These are phyloP conservation scores for Apis florea DNA, from an alignment of 1,140 invertebrate species.

Conservation along the genomic window DNA sequence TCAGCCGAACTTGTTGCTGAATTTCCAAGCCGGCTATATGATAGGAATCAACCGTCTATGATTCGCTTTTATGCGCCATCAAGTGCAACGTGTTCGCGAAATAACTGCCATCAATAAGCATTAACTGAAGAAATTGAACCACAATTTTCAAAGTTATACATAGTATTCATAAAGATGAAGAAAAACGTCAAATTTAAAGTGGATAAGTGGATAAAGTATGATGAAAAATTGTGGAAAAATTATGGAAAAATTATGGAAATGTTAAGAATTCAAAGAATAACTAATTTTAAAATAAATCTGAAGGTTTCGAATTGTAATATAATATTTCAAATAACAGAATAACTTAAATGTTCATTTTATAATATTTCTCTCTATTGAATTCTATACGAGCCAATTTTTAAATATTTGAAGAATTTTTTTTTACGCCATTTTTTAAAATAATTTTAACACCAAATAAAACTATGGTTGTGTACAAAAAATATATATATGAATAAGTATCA, in stretches of 20 bases:
- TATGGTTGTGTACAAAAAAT: too few species aligned
- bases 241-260: neutral
- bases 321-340: neutral
- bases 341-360: too few species aligned
- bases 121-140: neutral
- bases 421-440: too few species aligned
- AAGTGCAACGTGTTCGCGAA: neutral
- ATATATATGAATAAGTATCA: too few species aligned
- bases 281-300: neutral
- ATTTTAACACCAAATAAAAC: too few species aligned
- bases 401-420: too few species aligned
- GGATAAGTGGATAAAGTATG: too few species aligned
- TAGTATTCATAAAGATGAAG: neutral
- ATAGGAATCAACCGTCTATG: neutral
- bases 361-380: too few species aligned
- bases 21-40: neutral
- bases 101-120: neutral
- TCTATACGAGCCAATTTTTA: too few species aligned
- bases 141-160: neutral
- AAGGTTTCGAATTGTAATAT: neutral
- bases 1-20: conserved; percentile 55
- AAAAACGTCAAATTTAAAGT: neutral
- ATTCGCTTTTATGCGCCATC: conserved; percentile 3
- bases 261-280: neutral
- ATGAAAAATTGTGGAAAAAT: neutral